These are phyloP conservation scores for Brachyhypopomus occidentalis DNA, from an alignment of 2,113 vertebrate genomes.

Conservation along the genomic window DNA sequence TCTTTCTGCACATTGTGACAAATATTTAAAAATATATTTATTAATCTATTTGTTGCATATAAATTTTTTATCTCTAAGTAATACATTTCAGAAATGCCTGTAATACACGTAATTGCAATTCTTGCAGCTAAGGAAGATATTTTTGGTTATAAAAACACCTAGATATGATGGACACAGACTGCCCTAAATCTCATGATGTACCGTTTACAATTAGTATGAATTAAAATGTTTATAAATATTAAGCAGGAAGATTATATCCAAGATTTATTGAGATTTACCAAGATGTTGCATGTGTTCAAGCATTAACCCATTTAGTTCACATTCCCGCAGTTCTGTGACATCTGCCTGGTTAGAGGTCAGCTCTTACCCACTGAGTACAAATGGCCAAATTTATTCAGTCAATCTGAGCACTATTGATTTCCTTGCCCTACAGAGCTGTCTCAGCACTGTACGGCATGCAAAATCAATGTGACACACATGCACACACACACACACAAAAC, in stretches of 20 bases:
- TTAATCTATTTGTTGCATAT: no score
- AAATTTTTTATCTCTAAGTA: no score
- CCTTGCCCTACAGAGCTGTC: not conserved
- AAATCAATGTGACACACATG: conserved; percentile 29
- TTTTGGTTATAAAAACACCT: not conserved
- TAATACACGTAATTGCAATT: not conserved
- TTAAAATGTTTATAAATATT: not conserved
- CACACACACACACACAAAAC: not conserved
- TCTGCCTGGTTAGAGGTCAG: conserved; percentile 23
- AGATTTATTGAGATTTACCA: not conserved
- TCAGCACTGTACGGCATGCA: conserved; percentile 29
- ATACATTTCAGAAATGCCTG: no score
- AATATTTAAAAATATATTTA: no score
- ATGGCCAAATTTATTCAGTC: conserved; percentile 30
- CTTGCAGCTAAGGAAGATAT: not conserved
- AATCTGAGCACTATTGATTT: conserved; percentile 26
- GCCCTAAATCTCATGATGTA: not conserved
- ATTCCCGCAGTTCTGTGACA: not conserved
- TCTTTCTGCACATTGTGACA: no score
- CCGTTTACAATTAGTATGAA: not conserved
- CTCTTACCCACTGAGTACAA: conserved; percentile 13
- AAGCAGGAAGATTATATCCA: not conserved
- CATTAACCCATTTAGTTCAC: not conserved
- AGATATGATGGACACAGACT: not conserved
- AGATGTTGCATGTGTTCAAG: not conserved